Evolutionary conservation across 2,888 invertebrate species (phyloP).

Genomic region (Sminthurides aquaticus): DNA sequence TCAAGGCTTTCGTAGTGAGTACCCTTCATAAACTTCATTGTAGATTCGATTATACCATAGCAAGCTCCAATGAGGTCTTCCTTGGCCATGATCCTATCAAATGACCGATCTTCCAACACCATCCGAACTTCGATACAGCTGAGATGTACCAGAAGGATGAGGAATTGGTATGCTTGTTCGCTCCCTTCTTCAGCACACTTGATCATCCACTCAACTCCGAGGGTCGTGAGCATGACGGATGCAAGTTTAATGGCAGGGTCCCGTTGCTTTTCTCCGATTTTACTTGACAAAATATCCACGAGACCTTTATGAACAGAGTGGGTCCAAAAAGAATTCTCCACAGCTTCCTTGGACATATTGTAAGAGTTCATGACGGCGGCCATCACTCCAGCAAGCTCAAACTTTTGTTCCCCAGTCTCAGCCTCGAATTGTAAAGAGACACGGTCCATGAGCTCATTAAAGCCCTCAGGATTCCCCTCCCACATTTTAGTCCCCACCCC

Average conservation of each 20-base stretch:
- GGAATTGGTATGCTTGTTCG: constrained; percentile 69
- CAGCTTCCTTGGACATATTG: constrained; percentile 46
- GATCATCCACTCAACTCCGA: constrained; percentile 78
- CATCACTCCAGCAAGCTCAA: constrained; percentile 72
- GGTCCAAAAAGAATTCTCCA: constrained; percentile 69
- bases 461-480: constrained; percentile 65
- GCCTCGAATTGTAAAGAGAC: constrained; percentile 80
- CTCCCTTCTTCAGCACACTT: constrained; percentile 50
- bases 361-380: constrained; percentile 56
- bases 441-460: constrained; percentile 72
- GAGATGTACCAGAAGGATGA: constrained; percentile 72
- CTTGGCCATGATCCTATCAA: constrained; percentile 68
- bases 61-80: constrained; percentile 73
- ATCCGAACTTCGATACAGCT: constrained; percentile 88
- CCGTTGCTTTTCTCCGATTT: constrained; percentile 77
- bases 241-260: constrained; percentile 80
- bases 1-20: constrained; percentile 69
- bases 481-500: constrained; percentile 66
- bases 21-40: constrained; percentile 68
- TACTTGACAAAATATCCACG: constrained; percentile 74
- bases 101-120: constrained; percentile 76
- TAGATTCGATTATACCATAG: constrained; percentile 71
- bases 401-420: constrained; percentile 80
- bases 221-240: constrained; percentile 67
- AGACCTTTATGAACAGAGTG: constrained; percentile 72